Evolutionary conservation across 2,113 vertebrate genomes (phyloP), one percentile per base, ranked within the genome.

Genomic region (Accipiter virgatus): DNA sequence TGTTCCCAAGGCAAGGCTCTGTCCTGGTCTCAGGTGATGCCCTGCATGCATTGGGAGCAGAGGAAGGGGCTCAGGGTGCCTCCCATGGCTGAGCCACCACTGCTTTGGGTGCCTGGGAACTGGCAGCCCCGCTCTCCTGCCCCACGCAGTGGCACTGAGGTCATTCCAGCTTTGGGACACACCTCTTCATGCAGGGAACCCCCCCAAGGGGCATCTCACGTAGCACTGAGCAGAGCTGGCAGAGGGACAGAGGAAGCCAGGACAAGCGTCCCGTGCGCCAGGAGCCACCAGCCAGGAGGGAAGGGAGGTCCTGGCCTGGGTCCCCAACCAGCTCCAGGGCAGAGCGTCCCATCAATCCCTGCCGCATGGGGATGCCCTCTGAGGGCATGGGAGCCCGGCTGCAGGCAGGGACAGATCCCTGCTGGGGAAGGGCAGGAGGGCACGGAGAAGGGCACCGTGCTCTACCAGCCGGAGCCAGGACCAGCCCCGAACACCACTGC

Each of bases 381-480:
- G 38, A 38, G 38, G 38, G 38, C 38, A 38, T 38, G 43, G 56
- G 38, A 55, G 38, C 36, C 42, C 4, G 0, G 47, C 48, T 70
- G 56, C 11, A 50, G 45, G 42, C 45, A 19, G n/a, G n/a, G n/a
- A 29, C 56, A 84, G 23, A 52, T n/a, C 68, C 67, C 45, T 31
- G 68, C 27, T 12, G 3, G 31, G 42, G 50, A 47, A 82, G 63
- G 63, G 56, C 52, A 42, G 55, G 26, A 58, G 17, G 58, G 61
- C 72, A 79, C 0, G 0, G 65, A 36, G 56, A 56, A 61, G 40
- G 42, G 61, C 81, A 32, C 29, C 2, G 2, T 13, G 32, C 56
- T 53, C 56, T 5, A 10, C 3, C 40, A 65, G 63, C 19, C 1
- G 1, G 31, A 72, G 53, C 56, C 4, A 10, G 31, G 83, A 22